Evolutionary conservation across 30 jellyfish, hydroid and myxozoan genomes (phyloP).

Genomic region (Hydra vulgaris): DNA sequence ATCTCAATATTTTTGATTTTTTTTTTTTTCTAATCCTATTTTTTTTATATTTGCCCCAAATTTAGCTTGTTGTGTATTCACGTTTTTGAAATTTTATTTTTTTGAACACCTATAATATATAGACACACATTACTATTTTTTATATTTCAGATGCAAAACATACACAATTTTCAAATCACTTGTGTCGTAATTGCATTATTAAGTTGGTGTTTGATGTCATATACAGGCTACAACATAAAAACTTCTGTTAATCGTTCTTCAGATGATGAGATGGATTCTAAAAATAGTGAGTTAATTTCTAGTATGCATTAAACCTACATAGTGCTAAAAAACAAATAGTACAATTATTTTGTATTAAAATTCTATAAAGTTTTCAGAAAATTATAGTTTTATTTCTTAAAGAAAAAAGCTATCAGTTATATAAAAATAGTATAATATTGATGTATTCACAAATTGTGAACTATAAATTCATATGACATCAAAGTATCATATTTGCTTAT

Average conservation of each 20-base stretch:
- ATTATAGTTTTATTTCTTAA: not conserved
- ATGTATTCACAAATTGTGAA: too few species aligned
- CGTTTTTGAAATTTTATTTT: not conserved
- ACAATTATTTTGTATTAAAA: not conserved
- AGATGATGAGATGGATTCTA: not conserved
- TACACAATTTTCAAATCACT: constrained; percentile 25
- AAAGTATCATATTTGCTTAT: too few species aligned
- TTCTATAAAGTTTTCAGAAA: too few species aligned
- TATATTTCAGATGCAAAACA: constrained; percentile 42
- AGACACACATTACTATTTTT: not conserved
- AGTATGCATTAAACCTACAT: not conserved
- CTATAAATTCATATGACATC: too few species aligned
- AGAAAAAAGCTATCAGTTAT: too few species aligned
- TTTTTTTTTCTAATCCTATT: too few species aligned
- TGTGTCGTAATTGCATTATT: constrained; percentile 40
- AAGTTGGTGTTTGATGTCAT: constrained; percentile 37
- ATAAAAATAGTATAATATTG: too few species aligned
- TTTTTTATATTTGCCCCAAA: too few species aligned
- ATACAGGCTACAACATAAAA: constrained; percentile 46
- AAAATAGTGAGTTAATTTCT: not conserved
- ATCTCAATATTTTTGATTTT: too few species aligned
- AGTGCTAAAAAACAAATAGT: not conserved
- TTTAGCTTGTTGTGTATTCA: too few species aligned
- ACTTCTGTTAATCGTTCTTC: constrained; percentile 40
- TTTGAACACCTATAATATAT: not conserved